A percentile compares a stretch with the other conserved stretches of the same genome.
phyloP scores from a whole-genome alignment of 2,113 vertebrate species.

The Poicephalus meyeri region DNA sequence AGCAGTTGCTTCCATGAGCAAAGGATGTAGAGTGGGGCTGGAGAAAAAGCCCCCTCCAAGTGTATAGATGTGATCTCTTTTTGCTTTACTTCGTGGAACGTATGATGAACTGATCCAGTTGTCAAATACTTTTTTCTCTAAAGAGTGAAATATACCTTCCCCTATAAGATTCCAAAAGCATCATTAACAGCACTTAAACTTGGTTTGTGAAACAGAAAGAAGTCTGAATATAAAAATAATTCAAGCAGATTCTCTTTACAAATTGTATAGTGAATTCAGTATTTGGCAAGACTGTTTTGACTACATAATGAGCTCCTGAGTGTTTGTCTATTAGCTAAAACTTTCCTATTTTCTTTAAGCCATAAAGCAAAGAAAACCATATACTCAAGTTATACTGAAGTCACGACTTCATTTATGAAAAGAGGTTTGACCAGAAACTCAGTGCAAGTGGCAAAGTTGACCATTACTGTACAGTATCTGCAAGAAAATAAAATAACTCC shows the following conservation, averaged over 20 bases:
- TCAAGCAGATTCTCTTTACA: conserved; percentile 80
- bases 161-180: conserved; percentile 66
- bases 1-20: conserved; percentile 48
- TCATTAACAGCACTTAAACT: conserved; percentile 70
- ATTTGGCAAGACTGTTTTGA: conserved; percentile 85
- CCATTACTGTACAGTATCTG: conserved; percentile 81
- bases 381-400: conserved; percentile 81
- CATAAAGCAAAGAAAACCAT: conserved; percentile 82
- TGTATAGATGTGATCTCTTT: neutral
- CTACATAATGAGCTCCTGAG: conserved; percentile 85
- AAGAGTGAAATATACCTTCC: conserved; percentile 64
- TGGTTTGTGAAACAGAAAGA: conserved; percentile 71
- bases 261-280: conserved; percentile 80
- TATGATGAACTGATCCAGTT: conserved; percentile 55
- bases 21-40: neutral
- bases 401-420: conserved; percentile 82
- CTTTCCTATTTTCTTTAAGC: conserved; percentile 74
- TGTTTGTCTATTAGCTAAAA: conserved; percentile 80
- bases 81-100: conserved; percentile 37
- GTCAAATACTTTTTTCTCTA: conserved; percentile 52
- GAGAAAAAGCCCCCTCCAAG: neutral
- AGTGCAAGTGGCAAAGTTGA: conserved; percentile 87
- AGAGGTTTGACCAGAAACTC: conserved; percentile 84
- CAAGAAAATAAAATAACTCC: conserved; percentile 75
- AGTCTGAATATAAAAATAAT: conserved; percentile 77